Evolutionary conservation across 1,140 invertebrate genomes (phyloP).

Genomic region (Aleiodes sp.): DNA sequence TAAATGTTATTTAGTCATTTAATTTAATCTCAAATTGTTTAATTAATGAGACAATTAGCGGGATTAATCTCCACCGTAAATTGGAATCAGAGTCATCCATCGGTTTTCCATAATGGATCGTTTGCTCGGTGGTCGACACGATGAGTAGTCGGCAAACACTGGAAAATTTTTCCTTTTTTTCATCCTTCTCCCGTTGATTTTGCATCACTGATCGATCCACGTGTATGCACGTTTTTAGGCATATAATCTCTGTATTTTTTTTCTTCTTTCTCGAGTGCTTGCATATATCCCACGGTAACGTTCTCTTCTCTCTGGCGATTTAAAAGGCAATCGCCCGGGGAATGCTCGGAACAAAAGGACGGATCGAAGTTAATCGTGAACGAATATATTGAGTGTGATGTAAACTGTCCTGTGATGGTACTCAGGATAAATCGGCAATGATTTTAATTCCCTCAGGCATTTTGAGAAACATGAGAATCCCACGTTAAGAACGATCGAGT

Average conservation of each 20-base stretch:
- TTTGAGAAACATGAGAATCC: too few relatives aligned
- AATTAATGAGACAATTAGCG: constrained; percentile 23
- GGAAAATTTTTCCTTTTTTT: constrained; percentile 21
- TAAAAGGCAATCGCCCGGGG: constrained; percentile 36
- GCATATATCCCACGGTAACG: constrained; percentile 31
- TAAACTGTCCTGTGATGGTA: constrained; percentile 59
- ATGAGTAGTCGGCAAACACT: constrained; percentile 19
- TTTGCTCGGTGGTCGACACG: constrained; percentile 16
- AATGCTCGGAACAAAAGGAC: constrained; percentile 31
- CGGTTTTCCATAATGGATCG: constrained; percentile 21
- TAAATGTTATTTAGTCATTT: constrained; percentile 1
- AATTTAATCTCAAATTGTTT: background rate
- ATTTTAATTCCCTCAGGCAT: background rate
- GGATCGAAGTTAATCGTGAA: constrained; percentile 55
- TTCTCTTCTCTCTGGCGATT: constrained; percentile 19
- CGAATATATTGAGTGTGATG: constrained; percentile 45
- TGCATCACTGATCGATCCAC: constrained; percentile 8
- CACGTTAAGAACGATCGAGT: too few relatives aligned
- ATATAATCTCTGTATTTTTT: background rate
- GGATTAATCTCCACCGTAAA: constrained; percentile 19
- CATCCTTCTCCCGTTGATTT: background rate
- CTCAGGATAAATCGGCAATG: constrained; percentile 30
- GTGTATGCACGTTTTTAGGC: background rate
- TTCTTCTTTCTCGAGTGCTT: background rate
- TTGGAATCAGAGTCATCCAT: constrained; percentile 24